Evolutionary conservation across 2,888 invertebrate genomes (phyloP), one percentile per base, ranked within the genome.

Genomic region (Gymnosoma rotundatum): DNA sequence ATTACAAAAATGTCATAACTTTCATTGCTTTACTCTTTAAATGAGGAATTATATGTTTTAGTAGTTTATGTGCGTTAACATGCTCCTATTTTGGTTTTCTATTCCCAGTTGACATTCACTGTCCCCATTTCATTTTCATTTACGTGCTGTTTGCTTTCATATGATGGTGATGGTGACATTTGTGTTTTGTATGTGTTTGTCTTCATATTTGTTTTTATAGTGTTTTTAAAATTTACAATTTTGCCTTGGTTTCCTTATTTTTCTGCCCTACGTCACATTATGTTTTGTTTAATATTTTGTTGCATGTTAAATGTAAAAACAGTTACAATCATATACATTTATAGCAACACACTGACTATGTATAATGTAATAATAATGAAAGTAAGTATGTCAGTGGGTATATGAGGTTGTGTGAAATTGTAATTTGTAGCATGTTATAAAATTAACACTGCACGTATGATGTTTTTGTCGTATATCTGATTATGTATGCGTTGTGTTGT

Each of bases 21-120:
- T 45, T 25, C 12, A 45, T 25, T 36, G 10, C 12, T 42, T 12
- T 42, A 12, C 18, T 25, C 9, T 56, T 20, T 6, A 38, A 25
- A 21, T 69, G 42, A n/a, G 45, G 20, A 3, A 14, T 54, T 74
- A 12, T n/a, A 12, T 72, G 70, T 5, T 32, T 18, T 21, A 45
- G 61, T 54, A 18, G n/a, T n/a, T n/a, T 72, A 42, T 45, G 45
- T 38, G 21, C 8, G 78, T 63, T 83, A 73, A 83, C 78, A 78
- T 78, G 67, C 67, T 83, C 66, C 73, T 67, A 56, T 78, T 83
- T 69, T 56, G 61, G 61, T 73, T 52, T 8, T 36, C 54, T 69
- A 67, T 72, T 83, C 83, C 83, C 83, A 78, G 56, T 18, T 78
- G 83, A 78, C 73, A 83, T 73, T 73, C 8, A 20, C 16, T 69